These are phyloP conservation scores for Protobothrops flavoviridis DNA, from an alignment of 2,113 vertebrate genomes.

Conservation along the genomic window DNA sequence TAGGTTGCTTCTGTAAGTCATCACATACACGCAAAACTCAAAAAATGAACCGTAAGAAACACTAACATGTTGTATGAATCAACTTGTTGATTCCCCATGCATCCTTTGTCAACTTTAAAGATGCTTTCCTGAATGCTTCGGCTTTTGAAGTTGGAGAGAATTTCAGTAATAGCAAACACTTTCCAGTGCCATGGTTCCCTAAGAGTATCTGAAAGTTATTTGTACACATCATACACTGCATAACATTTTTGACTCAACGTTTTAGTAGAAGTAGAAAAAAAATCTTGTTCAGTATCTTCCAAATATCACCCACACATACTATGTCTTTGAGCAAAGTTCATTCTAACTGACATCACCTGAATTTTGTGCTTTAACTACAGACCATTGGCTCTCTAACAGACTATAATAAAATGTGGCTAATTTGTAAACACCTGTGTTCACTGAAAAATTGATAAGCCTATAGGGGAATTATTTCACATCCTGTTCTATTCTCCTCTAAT, in stretches of 20 bases:
- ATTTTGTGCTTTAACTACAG: conserved; percentile 38
- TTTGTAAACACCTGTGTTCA: conserved; percentile 41
- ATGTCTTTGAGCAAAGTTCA: conserved; percentile 27
- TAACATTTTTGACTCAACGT: conserved; percentile 18
- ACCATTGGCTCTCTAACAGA: not conserved
- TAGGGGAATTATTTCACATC: not conserved
- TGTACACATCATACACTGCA: accelerated
- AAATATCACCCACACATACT: conserved; percentile 21
- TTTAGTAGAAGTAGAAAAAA: conserved; percentile 46
- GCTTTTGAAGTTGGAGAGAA: not conserved
- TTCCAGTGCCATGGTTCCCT: not conserved
- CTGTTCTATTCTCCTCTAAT: not conserved
- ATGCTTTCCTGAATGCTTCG: not conserved
- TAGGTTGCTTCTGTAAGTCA: not conserved
- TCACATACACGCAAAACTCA: not conserved
- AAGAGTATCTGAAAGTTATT: not conserved
- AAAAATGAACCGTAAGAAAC: not conserved
- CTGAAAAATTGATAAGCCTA: not conserved
- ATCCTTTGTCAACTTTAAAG: not conserved
- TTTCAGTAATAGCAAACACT: not conserved
- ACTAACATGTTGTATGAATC: not conserved
- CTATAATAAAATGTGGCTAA: conserved; percentile 32
- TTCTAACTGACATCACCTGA: conserved; percentile 37
- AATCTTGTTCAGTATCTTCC: not conserved
- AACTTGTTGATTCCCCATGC: not conserved